These are phyloP conservation scores for Vanessa tameamea DNA, from an alignment of 1,140 invertebrate genomes.

Conservation along the genomic window DNA sequence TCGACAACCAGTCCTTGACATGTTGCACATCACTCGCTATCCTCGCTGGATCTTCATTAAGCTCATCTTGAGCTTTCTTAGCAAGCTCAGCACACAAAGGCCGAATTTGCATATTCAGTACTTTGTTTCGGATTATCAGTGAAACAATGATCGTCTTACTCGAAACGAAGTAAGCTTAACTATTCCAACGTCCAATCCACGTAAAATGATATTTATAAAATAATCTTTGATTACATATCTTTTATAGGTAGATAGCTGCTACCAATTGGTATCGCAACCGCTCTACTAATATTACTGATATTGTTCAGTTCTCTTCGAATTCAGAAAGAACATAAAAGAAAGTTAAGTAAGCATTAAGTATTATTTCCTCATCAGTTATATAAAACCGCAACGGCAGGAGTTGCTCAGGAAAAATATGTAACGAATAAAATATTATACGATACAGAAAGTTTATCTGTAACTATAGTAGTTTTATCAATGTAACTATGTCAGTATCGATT, in stretches of 20 bases:
- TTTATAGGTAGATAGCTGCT: constrained; percentile 1
- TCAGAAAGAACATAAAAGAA: neutral
- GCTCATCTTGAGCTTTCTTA: constrained; percentile 79
- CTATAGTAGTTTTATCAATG: neutral
- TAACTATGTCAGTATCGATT: neutral
- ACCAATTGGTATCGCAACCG: neutral
- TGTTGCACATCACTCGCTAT: constrained; percentile 80
- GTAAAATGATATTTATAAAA: constrained; percentile 6
- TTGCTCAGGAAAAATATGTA: neutral
- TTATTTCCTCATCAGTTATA: neutral
- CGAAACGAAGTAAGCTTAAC: neutral
- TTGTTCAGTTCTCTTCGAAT: neutral
- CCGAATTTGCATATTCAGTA: constrained; percentile 35
- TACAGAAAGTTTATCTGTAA: neutral
- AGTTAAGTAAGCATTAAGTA: neutral
- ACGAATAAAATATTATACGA: neutral
- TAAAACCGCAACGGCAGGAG: neutral
- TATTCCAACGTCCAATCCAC: constrained; percentile 4
- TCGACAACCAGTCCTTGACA: constrained; percentile 83
- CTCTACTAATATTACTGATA: neutral
- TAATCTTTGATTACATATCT: constrained; percentile 11
- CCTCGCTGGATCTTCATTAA: constrained; percentile 83
- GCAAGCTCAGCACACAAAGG: constrained; percentile 56
- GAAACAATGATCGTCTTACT: neutral
- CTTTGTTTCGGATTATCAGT: neutral